Evolutionary conservation across 2,113 vertebrate genomes (phyloP), one percentile per base, ranked within the genome.

Genomic region (Lutjanus erythropterus): DNA sequence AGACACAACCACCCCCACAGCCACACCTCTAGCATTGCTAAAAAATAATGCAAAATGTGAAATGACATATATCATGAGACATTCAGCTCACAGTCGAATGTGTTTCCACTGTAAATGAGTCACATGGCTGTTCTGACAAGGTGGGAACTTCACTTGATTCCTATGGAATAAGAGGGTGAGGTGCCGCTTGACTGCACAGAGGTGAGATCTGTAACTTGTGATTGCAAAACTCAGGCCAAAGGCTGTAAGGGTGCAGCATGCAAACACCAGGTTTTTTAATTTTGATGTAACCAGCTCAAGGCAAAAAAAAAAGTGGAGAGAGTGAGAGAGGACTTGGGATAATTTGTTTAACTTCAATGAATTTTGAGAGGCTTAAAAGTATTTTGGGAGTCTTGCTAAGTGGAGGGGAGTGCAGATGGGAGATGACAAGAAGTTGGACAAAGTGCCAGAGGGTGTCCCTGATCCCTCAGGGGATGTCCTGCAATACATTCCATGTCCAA

Each of bases 351-450:
- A 75, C 21, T 60, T 60, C 16, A 29, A 67, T 77, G 31, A 53
- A 78, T 85, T 70, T 76, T 74, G 18, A 84, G 55, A 59, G 72
- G 64, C 39, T 47, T 74, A 46, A 35, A 11, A n/a, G 65, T 73
- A 23, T 69, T 77, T 72, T 65, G 15, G 44, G 52, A 59, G 46
- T 16, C 19, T 2, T 1, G 52, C 9, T 71, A 78, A 83, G 65
- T 41, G 2, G 42, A 68, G 42, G n/a, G 25, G 61, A 65, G 44
- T 75, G 58, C 12, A 79, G 59, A 80, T 76, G 42, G 71, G 71
- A 80, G 53, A 85, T 76, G 75, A 80, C 75, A 73, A 81, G 58
- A 71, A 74, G 37, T 74, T 79, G 58, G 62, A 88, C 47, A 70
- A 75, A 77, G 77, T 74, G 81, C 85, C 46, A 10, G 44, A 69